A percentile compares a stretch with the other conserved stretches of the same genome.
phyloP scores from a whole-genome alignment of 2,888 invertebrate genomes.

The Caenorhabditis japonica region DNA sequence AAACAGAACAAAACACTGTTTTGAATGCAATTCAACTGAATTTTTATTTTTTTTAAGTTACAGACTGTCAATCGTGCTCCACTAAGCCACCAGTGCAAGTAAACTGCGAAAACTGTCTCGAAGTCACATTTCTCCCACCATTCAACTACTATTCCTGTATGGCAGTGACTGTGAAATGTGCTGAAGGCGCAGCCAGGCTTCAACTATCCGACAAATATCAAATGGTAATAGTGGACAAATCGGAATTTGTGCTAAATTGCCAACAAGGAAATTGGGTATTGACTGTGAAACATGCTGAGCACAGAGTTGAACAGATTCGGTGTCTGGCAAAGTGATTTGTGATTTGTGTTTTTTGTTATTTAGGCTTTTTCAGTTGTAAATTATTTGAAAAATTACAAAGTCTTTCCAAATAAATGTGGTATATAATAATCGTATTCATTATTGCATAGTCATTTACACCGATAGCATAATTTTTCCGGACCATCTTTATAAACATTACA shows the following conservation, averaged over 20 bases:
- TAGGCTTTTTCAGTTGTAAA: background rate
- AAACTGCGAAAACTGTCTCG: constrained; percentile 9
- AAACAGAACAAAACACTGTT: too few relatives aligned
- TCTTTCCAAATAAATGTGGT: too few relatives aligned
- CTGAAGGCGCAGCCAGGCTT: constrained; percentile 9
- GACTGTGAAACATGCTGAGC: background rate
- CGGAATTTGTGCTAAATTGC: constrained; percentile 15
- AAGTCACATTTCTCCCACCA: constrained; percentile 10
- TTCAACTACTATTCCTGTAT: constrained; percentile 23
- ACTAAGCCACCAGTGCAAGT: background rate
- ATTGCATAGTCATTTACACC: too few relatives aligned
- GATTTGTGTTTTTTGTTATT: background rate
- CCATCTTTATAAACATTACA: constrained; percentile 31
- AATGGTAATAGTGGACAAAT: constrained; percentile 1
- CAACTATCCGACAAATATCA: constrained; percentile 11
- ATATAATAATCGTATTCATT: too few relatives aligned
- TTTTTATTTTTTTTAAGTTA: background rate
- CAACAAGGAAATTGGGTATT: constrained; percentile 21
- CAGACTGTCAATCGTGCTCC: constrained; percentile 25
- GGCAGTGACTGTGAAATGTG: constrained; percentile 22
- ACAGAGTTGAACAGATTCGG: constrained; percentile 18
- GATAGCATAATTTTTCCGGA: constrained; percentile 16
- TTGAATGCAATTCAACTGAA: too few relatives aligned
- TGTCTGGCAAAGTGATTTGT: constrained; percentile 13
- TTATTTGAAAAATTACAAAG: too few relatives aligned